A percentile compares a stretch with the other conserved stretches of the same genome.
Conservation (phyloP, 2,888 invertebrate species). For the Lithosia quadra region DNA sequence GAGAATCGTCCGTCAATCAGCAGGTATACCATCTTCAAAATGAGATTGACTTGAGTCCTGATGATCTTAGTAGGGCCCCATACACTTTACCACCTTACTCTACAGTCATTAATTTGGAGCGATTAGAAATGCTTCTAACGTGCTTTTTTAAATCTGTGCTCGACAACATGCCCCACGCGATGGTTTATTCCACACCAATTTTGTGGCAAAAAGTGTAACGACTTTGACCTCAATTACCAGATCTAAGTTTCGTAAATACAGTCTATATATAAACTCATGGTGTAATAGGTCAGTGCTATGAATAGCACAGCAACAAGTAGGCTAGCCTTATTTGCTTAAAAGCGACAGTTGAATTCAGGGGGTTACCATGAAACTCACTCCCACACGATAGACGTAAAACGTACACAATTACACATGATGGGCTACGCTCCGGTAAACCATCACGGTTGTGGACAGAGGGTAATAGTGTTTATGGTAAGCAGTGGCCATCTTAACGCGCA, state of each 20-base stretch:
- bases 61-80: neutral
- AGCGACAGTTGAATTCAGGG: neutral
- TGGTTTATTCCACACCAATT: neutral
- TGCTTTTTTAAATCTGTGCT: neutral
- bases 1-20: neutral
- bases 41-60: neutral
- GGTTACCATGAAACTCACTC: neutral
- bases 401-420: neutral
- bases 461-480: too few relatives aligned
- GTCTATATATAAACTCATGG: slow-evolving; percentile 47
- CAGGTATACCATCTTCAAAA: neutral
- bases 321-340: slow-evolving; percentile 1
- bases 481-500: too few relatives aligned
- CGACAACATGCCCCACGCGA: neutral
- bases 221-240: slow-evolving; percentile 24
- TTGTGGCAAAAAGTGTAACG: neutral
- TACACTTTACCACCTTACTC: neutral
- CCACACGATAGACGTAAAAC: neutral
- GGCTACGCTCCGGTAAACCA: too few relatives aligned
- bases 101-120: too few relatives aligned
- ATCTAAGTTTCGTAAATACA: slow-evolving; percentile 40
- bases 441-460: too few relatives aligned
- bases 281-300: slow-evolving; percentile 19
- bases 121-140: neutral
- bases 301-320: neutral